A percentile compares a stretch with the other conserved stretches of the same genome.
Conservation (phyloP, 2,888 invertebrate genomes). For the Drosophila trichaetosa region DNA sequence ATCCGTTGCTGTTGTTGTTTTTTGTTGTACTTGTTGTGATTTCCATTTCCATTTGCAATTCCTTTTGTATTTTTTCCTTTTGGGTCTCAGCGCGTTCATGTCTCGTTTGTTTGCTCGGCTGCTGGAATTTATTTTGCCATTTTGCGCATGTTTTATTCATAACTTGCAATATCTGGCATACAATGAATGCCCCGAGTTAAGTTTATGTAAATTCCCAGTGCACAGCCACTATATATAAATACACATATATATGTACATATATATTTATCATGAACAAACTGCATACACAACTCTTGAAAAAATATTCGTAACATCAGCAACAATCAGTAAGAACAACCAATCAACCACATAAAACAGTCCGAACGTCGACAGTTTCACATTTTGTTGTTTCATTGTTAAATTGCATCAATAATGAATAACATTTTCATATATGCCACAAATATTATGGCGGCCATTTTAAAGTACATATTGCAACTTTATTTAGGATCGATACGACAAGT, state of each 20-base stretch:
- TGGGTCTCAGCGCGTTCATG: conserved; percentile 36
- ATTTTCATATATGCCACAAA: conserved; percentile 61
- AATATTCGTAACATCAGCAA: conserved; percentile 23
- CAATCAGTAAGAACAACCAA: conserved; percentile 54
- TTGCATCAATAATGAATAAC: conserved; percentile 38
- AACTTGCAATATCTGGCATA: conserved; percentile 74
- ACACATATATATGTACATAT: background rate
- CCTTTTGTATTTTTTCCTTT: conserved; percentile 57
- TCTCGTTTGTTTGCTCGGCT: conserved; percentile 58
- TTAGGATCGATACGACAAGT: conserved; percentile 55
- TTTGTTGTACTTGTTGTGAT: conserved; percentile 51
- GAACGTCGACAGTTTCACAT: conserved; percentile 23
- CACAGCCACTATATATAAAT: conserved; percentile 40
- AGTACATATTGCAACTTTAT: conserved; percentile 32
- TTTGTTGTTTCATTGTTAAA: conserved; percentile 39
- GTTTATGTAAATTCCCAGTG: conserved; percentile 61
- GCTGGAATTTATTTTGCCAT: conserved; percentile 64
- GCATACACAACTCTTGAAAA: conserved; percentile 39
- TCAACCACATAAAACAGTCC: conserved; percentile 41
- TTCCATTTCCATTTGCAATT: conserved; percentile 74
- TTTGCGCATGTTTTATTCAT: conserved; percentile 77
- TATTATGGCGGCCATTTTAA: conserved; percentile 71
- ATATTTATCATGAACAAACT: conserved; percentile 44
- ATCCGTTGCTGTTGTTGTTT: conserved; percentile 25
- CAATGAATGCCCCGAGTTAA: conserved; percentile 62